phyloP scores from a whole-genome alignment of 2,888 invertebrate genomes.

The Campaea margaritaria region DNA sequence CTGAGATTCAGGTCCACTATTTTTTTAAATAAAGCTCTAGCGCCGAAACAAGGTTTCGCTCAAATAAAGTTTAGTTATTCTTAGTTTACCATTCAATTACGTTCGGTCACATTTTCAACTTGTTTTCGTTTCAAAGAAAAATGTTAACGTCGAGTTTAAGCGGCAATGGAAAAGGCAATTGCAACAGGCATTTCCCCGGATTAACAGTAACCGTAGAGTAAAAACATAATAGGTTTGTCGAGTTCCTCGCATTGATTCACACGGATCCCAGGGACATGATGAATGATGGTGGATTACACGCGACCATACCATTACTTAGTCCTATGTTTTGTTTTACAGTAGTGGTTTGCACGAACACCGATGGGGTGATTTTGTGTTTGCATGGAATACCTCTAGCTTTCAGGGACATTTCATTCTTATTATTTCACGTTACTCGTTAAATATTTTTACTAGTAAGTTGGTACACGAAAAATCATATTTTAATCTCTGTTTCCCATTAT shows the following conservation, averaged over 20 bases:
- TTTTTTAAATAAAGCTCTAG: no score
- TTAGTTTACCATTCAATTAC: no score
- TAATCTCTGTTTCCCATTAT: no score
- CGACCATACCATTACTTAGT: conserved; percentile 54
- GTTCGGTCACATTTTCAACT: no score
- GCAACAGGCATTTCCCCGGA: conserved; percentile 9
- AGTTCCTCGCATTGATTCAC: conserved; percentile 43
- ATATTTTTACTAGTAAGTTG: no score
- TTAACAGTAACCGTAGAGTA: conserved; percentile 7
- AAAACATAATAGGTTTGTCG: conserved; percentile 13
- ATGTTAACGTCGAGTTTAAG: neutral
- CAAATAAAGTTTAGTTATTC: no score
- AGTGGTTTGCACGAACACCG: conserved; percentile 38
- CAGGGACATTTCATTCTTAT: conserved; percentile 20
- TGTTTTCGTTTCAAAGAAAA: no score
- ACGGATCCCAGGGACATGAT: conserved; percentile 47
- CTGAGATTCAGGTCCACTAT: no score
- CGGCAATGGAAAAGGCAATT: neutral
- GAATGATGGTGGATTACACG: conserved; percentile 55
- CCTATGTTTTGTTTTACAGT: conserved; percentile 37
- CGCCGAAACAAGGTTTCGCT: no score
- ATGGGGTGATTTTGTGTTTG: conserved; percentile 40
- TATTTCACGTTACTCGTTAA: neutral
- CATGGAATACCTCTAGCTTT: conserved; percentile 36
- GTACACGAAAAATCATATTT: no score